Evolutionary conservation across 2,113 vertebrate species (phyloP).

Genomic region (Balaeniceps rex): DNA sequence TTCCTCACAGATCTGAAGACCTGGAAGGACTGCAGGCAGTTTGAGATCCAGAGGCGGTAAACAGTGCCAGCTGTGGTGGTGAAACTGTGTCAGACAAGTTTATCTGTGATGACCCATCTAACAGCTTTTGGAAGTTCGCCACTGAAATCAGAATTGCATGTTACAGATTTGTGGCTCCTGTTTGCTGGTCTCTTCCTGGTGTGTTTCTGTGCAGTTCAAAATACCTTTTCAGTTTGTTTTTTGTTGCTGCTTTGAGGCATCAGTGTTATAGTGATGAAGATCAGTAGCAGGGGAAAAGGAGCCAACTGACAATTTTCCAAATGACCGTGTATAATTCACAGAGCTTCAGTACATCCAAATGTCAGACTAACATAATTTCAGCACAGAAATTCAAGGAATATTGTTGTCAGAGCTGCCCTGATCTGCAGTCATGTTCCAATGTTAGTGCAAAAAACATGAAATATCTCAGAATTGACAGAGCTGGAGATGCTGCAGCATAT

Average conservation of each 20-base stretch:
- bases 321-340: background rate
- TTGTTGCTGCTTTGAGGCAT: background rate
- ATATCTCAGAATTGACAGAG: background rate
- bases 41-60: background rate
- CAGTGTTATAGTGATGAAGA: background rate
- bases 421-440: background rate
- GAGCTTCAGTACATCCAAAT: background rate
- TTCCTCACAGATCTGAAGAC: background rate
- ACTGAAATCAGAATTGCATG: background rate
- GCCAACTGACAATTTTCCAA: background rate
- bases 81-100: background rate
- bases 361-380: background rate
- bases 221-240: background rate
- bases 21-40: background rate
- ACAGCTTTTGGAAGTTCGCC: background rate
- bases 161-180: background rate
- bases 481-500: background rate
- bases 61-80: background rate
- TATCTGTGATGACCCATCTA: background rate
- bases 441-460: background rate
- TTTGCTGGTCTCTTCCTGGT: background rate
- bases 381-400: background rate
- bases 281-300: background rate
- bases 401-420: background rate
- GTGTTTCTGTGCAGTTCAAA: background rate